These are phyloP conservation scores for Podiceps cristatus DNA, from an alignment of 2,113 vertebrate species.

Conservation along the genomic window DNA sequence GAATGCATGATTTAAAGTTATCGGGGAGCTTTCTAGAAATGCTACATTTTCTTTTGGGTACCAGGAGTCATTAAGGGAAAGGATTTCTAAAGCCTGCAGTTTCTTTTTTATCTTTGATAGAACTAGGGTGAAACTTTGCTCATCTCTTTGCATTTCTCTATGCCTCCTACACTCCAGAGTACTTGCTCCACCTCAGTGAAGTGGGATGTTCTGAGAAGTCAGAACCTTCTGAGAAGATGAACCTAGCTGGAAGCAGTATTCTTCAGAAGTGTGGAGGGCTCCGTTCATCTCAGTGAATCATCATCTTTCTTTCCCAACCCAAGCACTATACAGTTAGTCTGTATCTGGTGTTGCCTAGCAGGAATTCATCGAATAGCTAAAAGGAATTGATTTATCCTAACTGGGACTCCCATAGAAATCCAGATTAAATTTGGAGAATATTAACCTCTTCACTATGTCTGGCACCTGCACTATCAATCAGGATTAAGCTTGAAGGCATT, in stretches of 20 bases:
- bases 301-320: slow-evolving; percentile 2
- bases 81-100: background rate
- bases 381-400: background rate
- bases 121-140: background rate
- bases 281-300: slow-evolving; percentile 20
- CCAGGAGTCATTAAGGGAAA: background rate
- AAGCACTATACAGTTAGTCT: background rate
- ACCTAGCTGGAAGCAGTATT: background rate
- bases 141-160: background rate
- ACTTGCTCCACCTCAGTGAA: background rate
- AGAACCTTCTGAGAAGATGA: slow-evolving; percentile 16
- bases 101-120: background rate
- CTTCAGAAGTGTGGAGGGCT: slow-evolving; percentile 18
- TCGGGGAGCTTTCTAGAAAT: background rate
- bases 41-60: background rate
- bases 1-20: background rate
- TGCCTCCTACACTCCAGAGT: background rate
- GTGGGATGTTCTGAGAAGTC: slow-evolving; percentile 7
- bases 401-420: background rate
- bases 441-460: slow-evolving; percentile 4
- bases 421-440: background rate
- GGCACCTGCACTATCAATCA: background rate
- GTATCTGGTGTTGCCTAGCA: slow-evolving; percentile 17
- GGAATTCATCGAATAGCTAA: slow-evolving; percentile 18
- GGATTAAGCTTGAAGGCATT: background rate